Base-by-base conservation (phyloP, 2,113 vertebrate genomes). In the Phodopus roborovskii region DNA sequence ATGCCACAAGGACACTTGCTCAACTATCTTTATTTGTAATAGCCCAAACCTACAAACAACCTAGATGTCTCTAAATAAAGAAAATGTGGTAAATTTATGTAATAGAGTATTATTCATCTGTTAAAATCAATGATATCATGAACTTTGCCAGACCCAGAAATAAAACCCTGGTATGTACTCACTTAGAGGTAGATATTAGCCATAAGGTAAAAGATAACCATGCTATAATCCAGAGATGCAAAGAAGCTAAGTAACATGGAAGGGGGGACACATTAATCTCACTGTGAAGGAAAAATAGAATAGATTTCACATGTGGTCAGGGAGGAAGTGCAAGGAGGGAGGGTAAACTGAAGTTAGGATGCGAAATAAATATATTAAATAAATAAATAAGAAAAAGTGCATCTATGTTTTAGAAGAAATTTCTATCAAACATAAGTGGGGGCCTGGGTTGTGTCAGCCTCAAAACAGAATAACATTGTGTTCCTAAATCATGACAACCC, bases 381-480 rank as follows among this genome's bases (percentile, higher is more conserved):
- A 56, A 56, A 56, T 56, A 56, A 56, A 13, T 13, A 13, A 56
- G 81, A 74, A 62, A 4, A 15, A 45, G 56, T 77, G 64, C 2
- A 45, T 94, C 28, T 71, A 30, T 26, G 7, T 77, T 64, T 50
- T 22, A 36, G 5, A 88, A 83, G 16, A 71, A 36, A 90, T 68
- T 92, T 92, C 70, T 92, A 92, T 22, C 30, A 91, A 94, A 88
- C 66, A 82, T 58, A 15, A 19, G 85, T 17, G 42, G 82, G 22
- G 13, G 15, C 8, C 60, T 64, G 42, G 42, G 11, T 33, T 62
- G 15, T 66, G 28, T 33, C 26, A 16, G 42, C 28, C 42, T 85
- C 28, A 48, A 30, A 66, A 45, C 58, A 66, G 42, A 84, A 48
- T 66, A 16, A 20, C 9, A 7, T 33, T 66, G 30, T 66, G n/a